Base-by-base conservation (phyloP, 2,113 vertebrate genomes). In the Mobula hypostoma region DNA sequence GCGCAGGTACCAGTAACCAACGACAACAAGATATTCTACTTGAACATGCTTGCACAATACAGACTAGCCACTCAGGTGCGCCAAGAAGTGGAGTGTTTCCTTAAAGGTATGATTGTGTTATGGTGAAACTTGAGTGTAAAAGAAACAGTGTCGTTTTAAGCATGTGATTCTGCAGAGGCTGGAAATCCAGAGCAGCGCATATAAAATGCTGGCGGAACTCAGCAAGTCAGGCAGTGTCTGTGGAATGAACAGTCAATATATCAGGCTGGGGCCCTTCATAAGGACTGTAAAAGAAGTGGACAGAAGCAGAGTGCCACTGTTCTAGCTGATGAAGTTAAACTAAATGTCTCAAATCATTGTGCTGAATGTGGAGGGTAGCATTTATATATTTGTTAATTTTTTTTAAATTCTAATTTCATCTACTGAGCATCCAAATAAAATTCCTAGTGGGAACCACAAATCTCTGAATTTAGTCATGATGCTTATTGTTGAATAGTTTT, bases 31-130 rank as follows among this genome's bases (percentile, higher is more conserved):
- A 97, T 99, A 94, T 98, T 99, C 96, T 99, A 99, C 95, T 96
- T 99, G 94, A 99, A 99, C 96, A 97, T 99, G 94, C 96, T 99
- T 95, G 98, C 98, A 0, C 99, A 99, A 94, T 99, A 98, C 95
- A 97, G 98, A 32, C 96, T 99, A 95, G 98, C 98, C 94, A 99
- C 96, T 95, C 99, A 99, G 95, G 98, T 99, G 95, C 98, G 98
- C 95, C 98, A 99, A 94, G 98, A 99, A 95, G 98, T 99, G 94
- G 99, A 99, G 95, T 98, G 99, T 96, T 99, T 99, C 95, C 97
- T 99, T 83, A 99, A 99, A 98, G 99, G 99, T 99, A 95, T 48
- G 80, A 32, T 24, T 90, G 12, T 58, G 27, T 17, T 32, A 7
- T 19, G 61, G 66, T 63, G 58, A 48, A 61, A 85, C 17, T 11